Evolutionary conservation across 2,797 vertebrate species (phyloP).

Genomic region (Hipposideros larvatus): DNA sequence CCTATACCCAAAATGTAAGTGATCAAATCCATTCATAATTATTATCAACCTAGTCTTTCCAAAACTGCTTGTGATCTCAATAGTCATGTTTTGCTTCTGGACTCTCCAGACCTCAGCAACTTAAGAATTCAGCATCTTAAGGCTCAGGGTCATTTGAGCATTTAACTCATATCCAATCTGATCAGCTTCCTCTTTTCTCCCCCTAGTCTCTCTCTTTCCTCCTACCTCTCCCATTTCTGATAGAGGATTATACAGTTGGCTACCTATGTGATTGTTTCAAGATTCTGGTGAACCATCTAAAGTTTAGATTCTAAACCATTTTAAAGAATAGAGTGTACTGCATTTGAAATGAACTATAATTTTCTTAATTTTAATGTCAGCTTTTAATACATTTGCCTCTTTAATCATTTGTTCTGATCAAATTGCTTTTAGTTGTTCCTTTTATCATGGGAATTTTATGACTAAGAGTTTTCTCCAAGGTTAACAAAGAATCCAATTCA

Average conservation of each 20-base stretch:
- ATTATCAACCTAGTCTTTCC: neutral
- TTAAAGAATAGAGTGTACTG: conserved; percentile 9
- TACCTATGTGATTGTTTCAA: neutral
- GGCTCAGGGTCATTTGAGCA: neutral
- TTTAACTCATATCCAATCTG: neutral
- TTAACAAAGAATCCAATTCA: conserved; percentile 53
- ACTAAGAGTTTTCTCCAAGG: conserved; percentile 39
- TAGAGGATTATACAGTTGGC: neutral
- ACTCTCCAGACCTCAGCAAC: neutral
- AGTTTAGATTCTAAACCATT: neutral
- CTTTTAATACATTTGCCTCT: conserved; percentile 11
- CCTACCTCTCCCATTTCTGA: neutral
- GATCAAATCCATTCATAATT: neutral
- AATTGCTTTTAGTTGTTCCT: conserved; percentile 12
- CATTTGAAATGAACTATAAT: neutral
- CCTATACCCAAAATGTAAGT: neutral
- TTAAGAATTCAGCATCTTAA: neutral
- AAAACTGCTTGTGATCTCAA: neutral
- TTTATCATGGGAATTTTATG: conserved; percentile 53
- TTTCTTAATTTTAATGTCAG: conserved; percentile 53
- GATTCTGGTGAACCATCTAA: neutral
- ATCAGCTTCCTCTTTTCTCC: neutral
- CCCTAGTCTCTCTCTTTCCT: neutral
- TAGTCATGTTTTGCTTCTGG: conserved; percentile 20
- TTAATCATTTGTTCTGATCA: conserved; percentile 53